Evolutionary conservation across 92 coral and sea anemone genomes (phyloP).

Genomic region (Palythoa grandis): DNA sequence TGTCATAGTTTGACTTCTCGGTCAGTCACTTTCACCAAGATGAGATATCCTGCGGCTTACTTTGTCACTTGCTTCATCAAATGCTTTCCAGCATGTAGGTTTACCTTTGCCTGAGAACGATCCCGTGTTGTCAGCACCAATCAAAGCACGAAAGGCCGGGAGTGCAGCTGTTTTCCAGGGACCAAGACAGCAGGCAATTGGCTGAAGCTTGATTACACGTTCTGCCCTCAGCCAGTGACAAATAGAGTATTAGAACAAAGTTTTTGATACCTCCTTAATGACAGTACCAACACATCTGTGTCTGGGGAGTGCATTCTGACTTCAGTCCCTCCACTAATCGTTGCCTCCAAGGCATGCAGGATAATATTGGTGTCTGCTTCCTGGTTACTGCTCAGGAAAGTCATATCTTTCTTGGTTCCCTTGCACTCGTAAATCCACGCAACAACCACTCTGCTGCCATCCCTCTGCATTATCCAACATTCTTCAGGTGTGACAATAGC

Average conservation of each 20-base stretch:
- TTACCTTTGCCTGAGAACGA: conserved; percentile 12
- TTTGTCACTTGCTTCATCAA: neutral
- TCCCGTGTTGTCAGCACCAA: conserved; percentile 14
- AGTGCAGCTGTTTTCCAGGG: conserved; percentile 47
- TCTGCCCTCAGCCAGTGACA: conserved; percentile 42
- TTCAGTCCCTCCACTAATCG: conserved; percentile 7
- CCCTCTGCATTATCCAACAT: conserved; percentile 16
- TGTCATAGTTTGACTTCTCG: neutral
- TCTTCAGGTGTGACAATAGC: conserved; percentile 20
- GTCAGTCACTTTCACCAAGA: neutral
- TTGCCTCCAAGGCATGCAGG: conserved; percentile 30
- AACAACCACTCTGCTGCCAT: conserved; percentile 20
- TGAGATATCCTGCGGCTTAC: neutral
- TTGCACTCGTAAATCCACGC: conserved; percentile 28
- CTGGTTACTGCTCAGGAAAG: conserved; percentile 34
- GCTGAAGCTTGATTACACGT: conserved; percentile 36
- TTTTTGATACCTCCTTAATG: conserved; percentile 44
- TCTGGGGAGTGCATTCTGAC: conserved; percentile 29
- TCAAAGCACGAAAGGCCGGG: conserved; percentile 42
- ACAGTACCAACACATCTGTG: conserved; percentile 46
- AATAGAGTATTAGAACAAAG: conserved; percentile 34
- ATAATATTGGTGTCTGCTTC: conserved; percentile 34
- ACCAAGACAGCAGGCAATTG: conserved; percentile 44
- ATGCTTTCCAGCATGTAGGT: neutral
- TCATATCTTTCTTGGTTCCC: conserved; percentile 27